Percentiles rank a stretch among this genome's conserved stretches.
phyloP scores from a whole-genome alignment of 2,797 vertebrate genomes.

The Eleutherodactylus coqui region DNA sequence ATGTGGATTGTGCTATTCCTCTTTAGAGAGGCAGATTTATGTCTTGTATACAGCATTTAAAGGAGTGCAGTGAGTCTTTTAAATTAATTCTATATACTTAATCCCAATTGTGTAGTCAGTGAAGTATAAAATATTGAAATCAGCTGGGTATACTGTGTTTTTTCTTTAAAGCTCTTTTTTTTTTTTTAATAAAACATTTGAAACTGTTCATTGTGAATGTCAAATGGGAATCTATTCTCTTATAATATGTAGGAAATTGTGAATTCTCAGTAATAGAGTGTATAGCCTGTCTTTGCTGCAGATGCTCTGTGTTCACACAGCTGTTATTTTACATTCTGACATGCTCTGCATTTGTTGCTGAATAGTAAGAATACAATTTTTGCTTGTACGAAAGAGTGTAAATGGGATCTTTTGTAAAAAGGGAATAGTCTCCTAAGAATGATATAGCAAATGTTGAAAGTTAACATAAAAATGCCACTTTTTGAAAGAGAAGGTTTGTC shows the following conservation, averaged over 20 bases:
- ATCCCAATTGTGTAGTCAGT: slow-evolving; percentile 76
- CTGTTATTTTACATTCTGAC: slow-evolving; percentile 77
- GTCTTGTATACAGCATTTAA: slow-evolving; percentile 8
- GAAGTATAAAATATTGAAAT: slow-evolving; percentile 75
- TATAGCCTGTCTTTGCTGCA: slow-evolving; percentile 70
- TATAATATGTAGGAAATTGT: slow-evolving; percentile 68
- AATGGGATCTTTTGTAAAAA: slow-evolving; percentile 82
- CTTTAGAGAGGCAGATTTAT: slow-evolving; percentile 22
- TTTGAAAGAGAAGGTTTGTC: slow-evolving; percentile 84
- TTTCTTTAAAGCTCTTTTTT: slow-evolving; percentile 37
- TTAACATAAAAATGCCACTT: slow-evolving; percentile 82
- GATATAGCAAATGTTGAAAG: slow-evolving; percentile 82
- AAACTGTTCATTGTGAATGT: slow-evolving; percentile 73
- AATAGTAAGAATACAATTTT: slow-evolving; percentile 79
- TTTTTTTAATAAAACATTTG: slow-evolving; percentile 70
- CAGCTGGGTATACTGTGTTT: slow-evolving; percentile 73
- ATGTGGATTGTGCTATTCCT: slow-evolving; percentile 12
- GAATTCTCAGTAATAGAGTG: slow-evolving; percentile 65
- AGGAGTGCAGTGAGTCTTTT: slow-evolving; percentile 70
- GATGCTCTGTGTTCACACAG: slow-evolving; percentile 75
- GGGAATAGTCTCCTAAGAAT: slow-evolving; percentile 80
- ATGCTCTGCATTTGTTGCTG: slow-evolving; percentile 77
- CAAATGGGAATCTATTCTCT: slow-evolving; percentile 72
- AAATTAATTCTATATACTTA: slow-evolving; percentile 76
- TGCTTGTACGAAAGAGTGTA: slow-evolving; percentile 74